Conservation (phyloP, 2,888 invertebrate species). For the Dicycla oo region DNA sequence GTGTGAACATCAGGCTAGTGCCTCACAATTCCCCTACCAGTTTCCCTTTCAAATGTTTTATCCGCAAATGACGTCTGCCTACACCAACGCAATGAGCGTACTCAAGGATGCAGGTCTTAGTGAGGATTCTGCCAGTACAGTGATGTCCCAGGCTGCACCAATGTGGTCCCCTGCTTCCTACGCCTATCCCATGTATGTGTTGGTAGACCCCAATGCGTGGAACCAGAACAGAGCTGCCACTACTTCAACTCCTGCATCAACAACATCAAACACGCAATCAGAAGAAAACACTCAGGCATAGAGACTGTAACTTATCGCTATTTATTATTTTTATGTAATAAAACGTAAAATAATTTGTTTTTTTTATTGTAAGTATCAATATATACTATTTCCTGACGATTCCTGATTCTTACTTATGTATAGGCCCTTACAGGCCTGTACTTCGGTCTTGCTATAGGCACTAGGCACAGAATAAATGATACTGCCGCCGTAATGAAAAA, state of each 20-base stretch:
- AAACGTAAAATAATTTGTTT: slow-evolving; percentile 26
- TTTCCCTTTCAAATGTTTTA: slow-evolving; percentile 80
- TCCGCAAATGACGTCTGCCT: slow-evolving; percentile 83
- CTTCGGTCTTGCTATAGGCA: too few relatives aligned
- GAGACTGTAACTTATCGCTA: slow-evolving; percentile 37
- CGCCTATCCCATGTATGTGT: slow-evolving; percentile 82
- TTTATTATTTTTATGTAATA: slow-evolving; percentile 58
- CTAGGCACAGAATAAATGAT: too few relatives aligned
- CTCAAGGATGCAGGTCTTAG: slow-evolving; percentile 77
- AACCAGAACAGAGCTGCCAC: slow-evolving; percentile 71
- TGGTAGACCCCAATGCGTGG: slow-evolving; percentile 83
- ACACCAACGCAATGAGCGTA: slow-evolving; percentile 78
- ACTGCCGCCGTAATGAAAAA: too few relatives aligned
- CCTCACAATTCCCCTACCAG: slow-evolving; percentile 72
- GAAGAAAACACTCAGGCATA: slow-evolving; percentile 58
- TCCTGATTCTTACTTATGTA: too few relatives aligned
- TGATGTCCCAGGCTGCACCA: slow-evolving; percentile 71
- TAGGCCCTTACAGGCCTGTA: too few relatives aligned
- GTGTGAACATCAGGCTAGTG: slow-evolving; percentile 65
- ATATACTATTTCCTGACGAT: not conserved
- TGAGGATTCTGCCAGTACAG: slow-evolving; percentile 73
- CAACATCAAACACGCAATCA: slow-evolving; percentile 51
- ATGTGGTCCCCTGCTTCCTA: slow-evolving; percentile 79
- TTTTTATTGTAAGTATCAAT: not conserved
- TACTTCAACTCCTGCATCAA: slow-evolving; percentile 62